A percentile compares a stretch with the other conserved stretches of the same genome.
Evolutionary conservation across 2,888 invertebrate species (phyloP).

Genomic region (Syrista parreyssii): DNA sequence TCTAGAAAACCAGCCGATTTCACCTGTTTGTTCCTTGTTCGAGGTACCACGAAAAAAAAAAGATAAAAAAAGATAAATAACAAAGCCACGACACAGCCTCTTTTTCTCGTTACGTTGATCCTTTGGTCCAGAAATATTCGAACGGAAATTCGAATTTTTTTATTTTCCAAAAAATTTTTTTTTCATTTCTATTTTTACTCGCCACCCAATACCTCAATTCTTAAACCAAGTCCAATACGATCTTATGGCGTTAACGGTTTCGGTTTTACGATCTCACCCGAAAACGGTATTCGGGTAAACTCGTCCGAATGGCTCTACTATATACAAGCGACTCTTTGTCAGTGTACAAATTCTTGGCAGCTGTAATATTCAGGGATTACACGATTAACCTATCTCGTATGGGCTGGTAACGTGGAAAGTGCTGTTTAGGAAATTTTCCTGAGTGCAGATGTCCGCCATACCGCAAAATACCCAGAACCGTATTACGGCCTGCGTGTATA

Average conservation of each 20-base stretch:
- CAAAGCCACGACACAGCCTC: not conserved
- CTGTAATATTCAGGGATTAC: not conserved
- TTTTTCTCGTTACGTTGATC: not conserved
- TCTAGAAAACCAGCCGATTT: not conserved
- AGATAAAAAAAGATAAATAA: not conserved
- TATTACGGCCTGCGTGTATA: not conserved
- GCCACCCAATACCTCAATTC: not conserved
- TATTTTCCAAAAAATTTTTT: not conserved
- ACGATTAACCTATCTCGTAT: not conserved
- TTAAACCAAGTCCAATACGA: not conserved
- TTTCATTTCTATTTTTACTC: not conserved
- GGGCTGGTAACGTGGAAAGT: not conserved
- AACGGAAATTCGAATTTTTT: not conserved
- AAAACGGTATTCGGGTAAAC: not conserved
- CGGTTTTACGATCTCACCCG: not conserved
- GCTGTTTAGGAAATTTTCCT: not conserved
- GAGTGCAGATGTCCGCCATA: not conserved
- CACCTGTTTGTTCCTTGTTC: not conserved
- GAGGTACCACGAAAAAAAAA: not conserved
- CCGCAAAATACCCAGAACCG: not conserved
- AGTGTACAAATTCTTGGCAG: not conserved
- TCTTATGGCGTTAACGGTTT: not conserved
- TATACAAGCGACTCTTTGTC: not conserved
- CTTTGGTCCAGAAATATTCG: not conserved
- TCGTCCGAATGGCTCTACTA: not conserved